Percentiles rank a stretch among this genome's conserved stretches.
These are phyloP conservation scores for Lates japonicus DNA, from an alignment of 2,797 vertebrate species.

Conservation along the genomic window DNA sequence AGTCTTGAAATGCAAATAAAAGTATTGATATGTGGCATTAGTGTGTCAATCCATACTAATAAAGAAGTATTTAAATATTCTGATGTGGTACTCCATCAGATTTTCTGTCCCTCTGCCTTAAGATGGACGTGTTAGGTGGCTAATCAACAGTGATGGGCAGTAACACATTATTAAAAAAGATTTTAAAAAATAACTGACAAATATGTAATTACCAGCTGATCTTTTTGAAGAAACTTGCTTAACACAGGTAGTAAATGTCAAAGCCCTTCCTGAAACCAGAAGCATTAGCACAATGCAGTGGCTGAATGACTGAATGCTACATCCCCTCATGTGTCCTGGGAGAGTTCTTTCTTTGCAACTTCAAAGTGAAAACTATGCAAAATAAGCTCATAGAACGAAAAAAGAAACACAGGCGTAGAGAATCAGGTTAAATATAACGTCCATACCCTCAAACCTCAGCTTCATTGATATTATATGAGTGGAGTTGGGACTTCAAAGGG, in stretches of 20 bases:
- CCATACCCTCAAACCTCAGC: slow-evolving; percentile 45
- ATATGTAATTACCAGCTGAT: background rate
- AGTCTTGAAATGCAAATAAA: slow-evolving; percentile 39
- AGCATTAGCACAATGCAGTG: background rate
- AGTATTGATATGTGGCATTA: slow-evolving; percentile 11
- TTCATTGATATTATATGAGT: slow-evolving; percentile 63
- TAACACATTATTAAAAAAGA: background rate
- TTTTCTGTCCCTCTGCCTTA: background rate
- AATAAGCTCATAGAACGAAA: slow-evolving; percentile 49
- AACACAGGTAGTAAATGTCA: background rate
- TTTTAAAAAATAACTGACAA: background rate
- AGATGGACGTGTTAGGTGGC: background rate
- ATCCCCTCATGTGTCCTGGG: slow-evolving; percentile 45
- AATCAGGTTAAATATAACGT: slow-evolving; percentile 54
- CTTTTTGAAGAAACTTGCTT: background rate
- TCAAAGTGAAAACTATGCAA: slow-evolving; percentile 67
- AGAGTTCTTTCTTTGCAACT: slow-evolving; percentile 51
- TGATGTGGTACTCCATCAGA: background rate
- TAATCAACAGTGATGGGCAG: background rate
- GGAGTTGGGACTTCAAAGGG: slow-evolving; percentile 65
- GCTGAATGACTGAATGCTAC: slow-evolving; percentile 35
- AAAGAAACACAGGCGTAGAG: slow-evolving; percentile 41
- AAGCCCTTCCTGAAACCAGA: slow-evolving; percentile 9
- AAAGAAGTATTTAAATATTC: background rate
- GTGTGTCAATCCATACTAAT: slow-evolving; percentile 21